Evolutionary conservation across 2,113 vertebrate genomes (phyloP).

Genomic region (Tonatia bakeri): DNA sequence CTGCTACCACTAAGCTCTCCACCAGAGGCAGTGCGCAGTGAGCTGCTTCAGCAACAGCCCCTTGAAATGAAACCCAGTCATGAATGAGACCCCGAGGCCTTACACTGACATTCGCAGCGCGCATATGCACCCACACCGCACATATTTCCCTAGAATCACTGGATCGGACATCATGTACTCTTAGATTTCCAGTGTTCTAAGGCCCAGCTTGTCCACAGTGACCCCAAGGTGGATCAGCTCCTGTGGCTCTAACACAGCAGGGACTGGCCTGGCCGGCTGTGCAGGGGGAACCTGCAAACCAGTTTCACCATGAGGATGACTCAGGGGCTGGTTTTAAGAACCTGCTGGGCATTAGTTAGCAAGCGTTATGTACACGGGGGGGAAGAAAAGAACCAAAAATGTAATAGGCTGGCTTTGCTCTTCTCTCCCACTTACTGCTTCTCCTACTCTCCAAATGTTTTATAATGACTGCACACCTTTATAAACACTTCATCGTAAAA

Average conservation of each 20-base stretch:
- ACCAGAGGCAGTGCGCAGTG: neutral
- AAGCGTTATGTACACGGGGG: neutral
- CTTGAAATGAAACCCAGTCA: neutral
- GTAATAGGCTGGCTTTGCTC: neutral
- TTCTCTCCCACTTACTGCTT: neutral
- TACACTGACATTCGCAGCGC: accelerated
- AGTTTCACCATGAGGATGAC: neutral
- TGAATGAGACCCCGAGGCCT: neutral
- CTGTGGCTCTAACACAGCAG: neutral
- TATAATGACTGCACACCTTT: neutral
- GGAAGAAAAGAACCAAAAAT: neutral
- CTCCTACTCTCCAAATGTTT: neutral
- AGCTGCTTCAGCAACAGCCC: neutral
- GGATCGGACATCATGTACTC: neutral
- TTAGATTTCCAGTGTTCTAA: neutral
- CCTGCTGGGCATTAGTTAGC: neutral
- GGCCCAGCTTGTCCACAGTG: neutral
- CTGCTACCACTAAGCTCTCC: neutral
- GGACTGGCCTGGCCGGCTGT: neutral
- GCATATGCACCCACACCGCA: neutral
- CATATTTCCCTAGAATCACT: neutral
- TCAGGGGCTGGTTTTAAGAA: neutral
- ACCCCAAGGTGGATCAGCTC: neutral
- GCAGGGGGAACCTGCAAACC: neutral
- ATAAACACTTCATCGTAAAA: constrained; percentile 6